Conservation (phyloP, 2,888 invertebrate genomes). For the Rhingia rostrata region DNA sequence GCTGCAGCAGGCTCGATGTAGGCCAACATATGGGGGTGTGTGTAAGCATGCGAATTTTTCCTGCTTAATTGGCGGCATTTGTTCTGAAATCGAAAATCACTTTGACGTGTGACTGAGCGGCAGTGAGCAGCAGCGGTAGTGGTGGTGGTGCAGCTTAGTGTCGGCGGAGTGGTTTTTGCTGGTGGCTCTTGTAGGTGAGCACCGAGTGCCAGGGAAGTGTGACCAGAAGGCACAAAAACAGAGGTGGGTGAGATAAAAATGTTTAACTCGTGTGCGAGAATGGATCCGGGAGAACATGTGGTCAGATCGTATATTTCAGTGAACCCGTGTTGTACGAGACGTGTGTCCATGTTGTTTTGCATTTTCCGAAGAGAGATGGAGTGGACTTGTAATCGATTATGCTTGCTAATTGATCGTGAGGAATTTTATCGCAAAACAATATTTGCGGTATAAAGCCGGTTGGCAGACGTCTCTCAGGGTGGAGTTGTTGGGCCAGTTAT, state of each 20-base stretch:
- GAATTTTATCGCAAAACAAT: constrained; percentile 22
- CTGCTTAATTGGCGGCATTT: constrained; percentile 61
- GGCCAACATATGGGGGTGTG: constrained; percentile 65
- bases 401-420: constrained; percentile 55
- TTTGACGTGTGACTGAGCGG: constrained; percentile 69
- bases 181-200: constrained; percentile 32
- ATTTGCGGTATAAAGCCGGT: not conserved
- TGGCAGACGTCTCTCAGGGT: not conserved
- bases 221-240: constrained; percentile 61
- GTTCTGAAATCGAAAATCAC: constrained; percentile 67
- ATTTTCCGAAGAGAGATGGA: constrained; percentile 41
- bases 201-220: constrained; percentile 54
- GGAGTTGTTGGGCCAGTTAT: no score
- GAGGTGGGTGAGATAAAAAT: constrained; percentile 62
- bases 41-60: constrained; percentile 57
- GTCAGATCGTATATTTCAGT: constrained; percentile 54
- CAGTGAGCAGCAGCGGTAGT: constrained; percentile 40
- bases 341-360: constrained; percentile 53
- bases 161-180: constrained; percentile 25
- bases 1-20: constrained; percentile 21
- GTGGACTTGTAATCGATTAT: constrained; percentile 66
- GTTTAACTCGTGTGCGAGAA: constrained; percentile 48
- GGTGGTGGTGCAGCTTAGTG: constrained; percentile 19
- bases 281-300: constrained; percentile 66
- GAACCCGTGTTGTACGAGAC: constrained; percentile 49